These are phyloP conservation scores for Halocynthia roretzi DNA, from an alignment of 23 tunicate species.

Conservation along the genomic window DNA sequence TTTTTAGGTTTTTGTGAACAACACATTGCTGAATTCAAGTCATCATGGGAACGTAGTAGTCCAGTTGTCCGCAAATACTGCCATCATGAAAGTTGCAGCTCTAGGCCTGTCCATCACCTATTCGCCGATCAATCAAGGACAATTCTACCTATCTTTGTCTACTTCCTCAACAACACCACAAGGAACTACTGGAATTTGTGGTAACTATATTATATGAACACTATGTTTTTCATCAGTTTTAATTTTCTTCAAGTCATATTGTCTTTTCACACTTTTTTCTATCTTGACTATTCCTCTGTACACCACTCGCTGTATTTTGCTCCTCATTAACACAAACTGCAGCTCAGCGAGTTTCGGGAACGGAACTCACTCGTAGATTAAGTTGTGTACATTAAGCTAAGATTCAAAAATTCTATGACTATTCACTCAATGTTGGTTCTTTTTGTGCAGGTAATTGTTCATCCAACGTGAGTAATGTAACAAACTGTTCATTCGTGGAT, in stretches of 20 bases:
- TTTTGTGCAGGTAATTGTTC: not conserved
- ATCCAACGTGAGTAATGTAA: not conserved
- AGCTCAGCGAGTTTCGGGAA: no score
- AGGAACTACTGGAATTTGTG: conserved; percentile 5
- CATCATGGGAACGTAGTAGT: not conserved
- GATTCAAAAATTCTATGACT: not conserved
- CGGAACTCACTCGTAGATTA: no score
- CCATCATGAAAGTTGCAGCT: not conserved
- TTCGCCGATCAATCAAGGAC: not conserved
- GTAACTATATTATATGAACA: not conserved
- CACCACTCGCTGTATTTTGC: no score
- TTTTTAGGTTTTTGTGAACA: not conserved
- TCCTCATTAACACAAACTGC: no score
- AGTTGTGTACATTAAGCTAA: no score
- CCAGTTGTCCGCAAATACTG: not conserved
- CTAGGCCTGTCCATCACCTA: not conserved
- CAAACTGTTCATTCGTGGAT: not conserved
- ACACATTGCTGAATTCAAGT: not conserved
- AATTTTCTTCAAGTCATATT: no score
- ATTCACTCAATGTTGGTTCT: not conserved
- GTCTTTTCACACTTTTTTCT: no score
- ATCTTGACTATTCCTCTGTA: no score
- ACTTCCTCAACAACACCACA: not conserved
- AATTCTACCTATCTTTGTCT: not conserved
- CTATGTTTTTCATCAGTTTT: not conserved